Percentiles rank a stretch among this genome's conserved stretches.
These are phyloP conservation scores for Aspiorhynchus laticeps DNA, from an alignment of 2,113 vertebrate genomes.

Conservation along the genomic window DNA sequence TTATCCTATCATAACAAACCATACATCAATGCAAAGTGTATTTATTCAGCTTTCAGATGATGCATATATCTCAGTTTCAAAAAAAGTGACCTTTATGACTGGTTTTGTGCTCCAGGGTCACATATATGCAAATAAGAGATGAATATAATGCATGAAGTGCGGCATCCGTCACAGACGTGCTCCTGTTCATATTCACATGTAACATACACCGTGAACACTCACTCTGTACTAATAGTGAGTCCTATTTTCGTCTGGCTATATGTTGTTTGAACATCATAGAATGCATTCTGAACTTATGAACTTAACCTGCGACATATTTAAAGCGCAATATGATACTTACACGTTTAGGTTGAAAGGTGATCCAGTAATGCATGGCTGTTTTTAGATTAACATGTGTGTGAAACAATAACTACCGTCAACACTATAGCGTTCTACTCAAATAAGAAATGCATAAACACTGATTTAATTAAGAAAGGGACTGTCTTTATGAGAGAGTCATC, in stretches of 20 bases:
- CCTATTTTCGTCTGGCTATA: conserved; percentile 1
- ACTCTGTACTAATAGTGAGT: background rate
- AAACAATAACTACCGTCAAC: background rate
- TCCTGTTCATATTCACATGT: background rate
- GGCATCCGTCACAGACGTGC: background rate
- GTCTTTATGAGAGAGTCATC: background rate
- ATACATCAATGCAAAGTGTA: too few relatives aligned
- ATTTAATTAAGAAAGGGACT: background rate
- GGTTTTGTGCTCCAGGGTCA: too few relatives aligned
- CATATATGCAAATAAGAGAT: background rate
- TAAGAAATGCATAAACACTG: background rate
- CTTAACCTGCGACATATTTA: background rate
- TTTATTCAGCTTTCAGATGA: too few relatives aligned
- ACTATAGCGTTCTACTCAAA: background rate
- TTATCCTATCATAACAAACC: too few relatives aligned
- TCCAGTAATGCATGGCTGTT: background rate
- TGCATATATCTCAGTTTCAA: too few relatives aligned
- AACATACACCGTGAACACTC: background rate
- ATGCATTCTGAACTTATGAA: conserved; percentile 19
- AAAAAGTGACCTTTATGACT: too few relatives aligned
- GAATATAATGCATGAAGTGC: background rate
- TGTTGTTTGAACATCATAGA: conserved; percentile 12
- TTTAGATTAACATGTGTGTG: background rate
- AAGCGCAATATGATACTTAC: background rate
- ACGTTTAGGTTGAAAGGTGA: conserved; percentile 12